Evolutionary conservation across 2,888 invertebrate species (phyloP), one percentile per base, ranked within the genome.

Genomic region (Drosophila quinaria): DNA sequence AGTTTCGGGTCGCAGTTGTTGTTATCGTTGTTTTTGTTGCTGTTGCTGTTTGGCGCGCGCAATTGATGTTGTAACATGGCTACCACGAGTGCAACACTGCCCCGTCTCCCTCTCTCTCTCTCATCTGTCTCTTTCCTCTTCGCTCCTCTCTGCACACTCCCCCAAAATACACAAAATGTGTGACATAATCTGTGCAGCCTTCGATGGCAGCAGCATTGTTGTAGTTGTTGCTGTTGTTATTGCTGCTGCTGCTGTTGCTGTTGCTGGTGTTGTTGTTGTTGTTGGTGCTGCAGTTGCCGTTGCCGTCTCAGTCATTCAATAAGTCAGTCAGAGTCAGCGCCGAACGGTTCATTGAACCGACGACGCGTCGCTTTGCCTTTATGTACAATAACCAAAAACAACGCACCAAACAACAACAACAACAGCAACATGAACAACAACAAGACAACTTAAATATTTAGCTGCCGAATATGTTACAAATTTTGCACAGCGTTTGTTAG

Each of bases 61-160:
- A 88, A 90, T 90, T 86, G 85, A 86, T 86, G 86, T 90, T 86
- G 86, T 88, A 86, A 86, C 90, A 90, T 88, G 81, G 89, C 89
- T 90, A 86, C 86, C 90, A 90, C 70, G 88, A 88, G 88, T 89
- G 88, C 84, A 89, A 84, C 89, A 89, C 76, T 58, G 83, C 62
- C 37, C 33, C 39, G 39, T 17, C 66, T 68, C 73, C 59, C 41
- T 58, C 67, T 46, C 39, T 25, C 33, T 19, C 60, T 39, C 17
- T 52, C 62, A 64, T 41, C 42, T 19, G 5, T 3, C 29, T 17
- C 44, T 46, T 56, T 31, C n/a, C 33, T n/a, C 64, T 22, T 17
- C 75, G 17, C 56, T 46, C 33, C 73, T 49, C 61, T 41, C 56
- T 47, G 65, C 52, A 64, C 74, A 87, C 81, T 84, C 85, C 89